Base-by-base conservation (phyloP, 1,140 invertebrate genomes). In the Hyphantria cunea region DNA sequence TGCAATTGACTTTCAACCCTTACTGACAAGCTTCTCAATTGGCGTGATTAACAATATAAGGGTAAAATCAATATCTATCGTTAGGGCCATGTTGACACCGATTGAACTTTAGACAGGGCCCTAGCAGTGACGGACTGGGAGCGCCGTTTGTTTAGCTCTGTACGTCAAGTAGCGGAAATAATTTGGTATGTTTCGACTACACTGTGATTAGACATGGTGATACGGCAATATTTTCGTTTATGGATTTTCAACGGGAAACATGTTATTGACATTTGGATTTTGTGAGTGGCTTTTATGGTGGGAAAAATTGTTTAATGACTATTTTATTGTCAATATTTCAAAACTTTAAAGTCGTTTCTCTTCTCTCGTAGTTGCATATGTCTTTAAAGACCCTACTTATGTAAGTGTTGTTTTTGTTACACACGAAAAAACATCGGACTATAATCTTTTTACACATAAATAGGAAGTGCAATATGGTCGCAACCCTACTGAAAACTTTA, bases 61-160 rank as follows among this genome's bases (percentile, higher is more conserved):
- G 63, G 63, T 52, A 58, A 25, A 65, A 65, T 65, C 63, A 42
- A 65, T 65, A 58, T 14, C 37, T 65, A 58, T 13, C 37, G 37
- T 39, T 39, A 39, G 34, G 37, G 48, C 50, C 48, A 39, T 11
- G 42, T 65, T 65, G 54, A 65, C 63, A 65, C 44, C 56, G 52
- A 65, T 65, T 65, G 63, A 58, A 55, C 49, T 61, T 42, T 11
- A 10, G 37, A 39, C 37, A n/a, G n/a, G 37, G n/a, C 37, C 37
- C 37, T 3, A n/a, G 2, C 0, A 39, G 2, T 39, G n/a, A n/a
- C 2, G 2, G 37, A 3, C 7, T 2, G 37, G 0, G 7, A 9
- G 8, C 8, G 8, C 37, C 8, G 8, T 39, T 10, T n/a, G 37
- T 10, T 39, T 39, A n/a, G 37, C n/a, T 39, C 8, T 39, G 14